These are phyloP conservation scores for Drosophila setosimentum DNA, from an alignment of 2,888 invertebrate genomes.

Conservation along the genomic window DNA sequence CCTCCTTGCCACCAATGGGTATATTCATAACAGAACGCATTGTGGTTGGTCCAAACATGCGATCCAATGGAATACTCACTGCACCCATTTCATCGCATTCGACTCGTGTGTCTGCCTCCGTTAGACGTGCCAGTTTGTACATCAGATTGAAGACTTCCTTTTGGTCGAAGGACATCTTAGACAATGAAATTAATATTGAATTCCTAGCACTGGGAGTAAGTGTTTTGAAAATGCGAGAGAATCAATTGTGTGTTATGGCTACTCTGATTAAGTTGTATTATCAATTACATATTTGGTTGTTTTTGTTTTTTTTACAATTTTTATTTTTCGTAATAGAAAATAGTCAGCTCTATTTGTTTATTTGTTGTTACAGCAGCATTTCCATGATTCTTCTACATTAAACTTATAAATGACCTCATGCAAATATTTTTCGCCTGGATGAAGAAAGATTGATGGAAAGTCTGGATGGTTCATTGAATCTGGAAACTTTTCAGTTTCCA, in stretches of 20 bases:
- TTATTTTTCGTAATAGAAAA: not conserved
- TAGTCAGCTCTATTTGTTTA: conserved; percentile 39
- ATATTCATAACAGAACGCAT: conserved; percentile 96
- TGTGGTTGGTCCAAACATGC: conserved; percentile 97
- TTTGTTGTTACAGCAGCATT: conserved; percentile 55
- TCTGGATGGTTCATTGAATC: conserved; percentile 93
- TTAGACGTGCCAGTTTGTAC: conserved; percentile 63
- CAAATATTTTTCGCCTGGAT: conserved; percentile 88
- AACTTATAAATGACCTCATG: conserved; percentile 72
- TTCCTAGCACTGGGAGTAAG: not conserved
- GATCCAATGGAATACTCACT: conserved; percentile 94
- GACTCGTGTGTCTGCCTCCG: conserved; percentile 58
- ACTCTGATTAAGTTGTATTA: conserved; percentile 16
- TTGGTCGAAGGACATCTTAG: conserved; percentile 70
- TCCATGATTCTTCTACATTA: conserved; percentile 65
- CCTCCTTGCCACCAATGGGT: conserved; percentile 95
- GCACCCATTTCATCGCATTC: conserved; percentile 97
- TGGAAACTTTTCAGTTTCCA: conserved; percentile 97
- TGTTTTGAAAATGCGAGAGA: not conserved
- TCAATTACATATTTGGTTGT: not conserved
- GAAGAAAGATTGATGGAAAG: conserved; percentile 90
- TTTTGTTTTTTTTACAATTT: not conserved
- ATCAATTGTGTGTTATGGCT: not conserved
- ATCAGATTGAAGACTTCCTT: conserved; percentile 62
- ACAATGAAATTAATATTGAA: not conserved